Evolutionary conservation across 2,797 vertebrate genomes (phyloP).

Genomic region (Tenualosa thibaudeaui): DNA sequence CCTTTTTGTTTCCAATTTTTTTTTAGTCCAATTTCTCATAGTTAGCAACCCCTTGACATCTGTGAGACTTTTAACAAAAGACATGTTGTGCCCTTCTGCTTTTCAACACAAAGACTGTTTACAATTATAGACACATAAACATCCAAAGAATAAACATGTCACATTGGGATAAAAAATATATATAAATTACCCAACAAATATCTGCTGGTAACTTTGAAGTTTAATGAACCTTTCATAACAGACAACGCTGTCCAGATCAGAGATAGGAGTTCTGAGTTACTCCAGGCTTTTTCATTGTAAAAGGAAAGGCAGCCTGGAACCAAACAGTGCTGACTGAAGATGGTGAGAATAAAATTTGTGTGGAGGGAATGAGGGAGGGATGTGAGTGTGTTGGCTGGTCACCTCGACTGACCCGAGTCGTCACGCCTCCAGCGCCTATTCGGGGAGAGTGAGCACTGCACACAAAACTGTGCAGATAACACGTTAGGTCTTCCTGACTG

Average conservation of each 20-base stretch:
- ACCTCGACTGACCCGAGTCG: background rate
- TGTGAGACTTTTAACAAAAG: background rate
- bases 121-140: background rate
- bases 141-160: background rate
- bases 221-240: background rate
- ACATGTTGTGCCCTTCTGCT: background rate
- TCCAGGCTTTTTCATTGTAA: background rate
- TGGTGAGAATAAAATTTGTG: background rate
- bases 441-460: background rate
- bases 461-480: background rate
- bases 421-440: background rate
- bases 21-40: background rate
- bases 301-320: background rate
- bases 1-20: background rate
- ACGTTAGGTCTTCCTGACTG: background rate
- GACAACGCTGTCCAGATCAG: background rate
- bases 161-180: background rate
- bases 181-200: background rate
- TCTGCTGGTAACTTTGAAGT: background rate
- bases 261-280: background rate
- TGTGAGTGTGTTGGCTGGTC: background rate
- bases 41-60: background rate
- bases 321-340: background rate
- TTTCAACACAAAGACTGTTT: background rate
- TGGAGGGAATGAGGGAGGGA: background rate